Base-by-base conservation (phyloP, 2,113 vertebrate genomes). In the Progne subis region DNA sequence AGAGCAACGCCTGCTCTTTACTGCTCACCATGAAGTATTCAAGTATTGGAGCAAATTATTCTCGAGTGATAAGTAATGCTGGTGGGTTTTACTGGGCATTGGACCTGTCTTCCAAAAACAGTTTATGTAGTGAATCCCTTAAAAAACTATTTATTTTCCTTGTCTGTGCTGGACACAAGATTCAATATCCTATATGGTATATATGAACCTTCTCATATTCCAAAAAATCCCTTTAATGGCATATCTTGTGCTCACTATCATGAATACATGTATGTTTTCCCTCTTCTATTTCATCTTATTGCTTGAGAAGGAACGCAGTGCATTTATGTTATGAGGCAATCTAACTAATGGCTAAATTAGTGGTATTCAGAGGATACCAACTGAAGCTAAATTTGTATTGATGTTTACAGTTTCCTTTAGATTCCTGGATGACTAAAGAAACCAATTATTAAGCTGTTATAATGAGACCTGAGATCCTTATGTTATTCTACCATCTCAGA, bases 401-500 rank as follows among this genome's bases (percentile, higher is more conserved):
- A 89, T 94, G 84, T 95, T 95, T 96, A 92, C 63, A 86, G 43
- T 93, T 92, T 92, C 80, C 86, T 74, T 83, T 91, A 92, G 41
- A 88, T 92, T 95, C 88, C 93, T 94, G 60, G 76, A 94, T 89
- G 47, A 86, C 82, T 93, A 86, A 86, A 88, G 64, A 86, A 92
- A 77, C 80, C 52, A 70, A 68, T 93, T 96, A 93, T 87, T 89
- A 86, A 56, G 72, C 74, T 92, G 67, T 89, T 93, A 69, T 92
- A 93, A 91, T 81, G 53, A 88, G 65, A 72, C 26, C 44, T 87
- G 88, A 69, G 92, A 81, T 44, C 64, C 63, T 82, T 44, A 37
- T 50, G 31, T 80, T 82, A 65, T 80, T 92, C 71, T 70, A 37
- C 79, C 34, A 18, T 65, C 59, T 80, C 43, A 70, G 71, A 70